Conservation (phyloP, 1,140 invertebrate genomes). For the Euura lappo region DNA sequence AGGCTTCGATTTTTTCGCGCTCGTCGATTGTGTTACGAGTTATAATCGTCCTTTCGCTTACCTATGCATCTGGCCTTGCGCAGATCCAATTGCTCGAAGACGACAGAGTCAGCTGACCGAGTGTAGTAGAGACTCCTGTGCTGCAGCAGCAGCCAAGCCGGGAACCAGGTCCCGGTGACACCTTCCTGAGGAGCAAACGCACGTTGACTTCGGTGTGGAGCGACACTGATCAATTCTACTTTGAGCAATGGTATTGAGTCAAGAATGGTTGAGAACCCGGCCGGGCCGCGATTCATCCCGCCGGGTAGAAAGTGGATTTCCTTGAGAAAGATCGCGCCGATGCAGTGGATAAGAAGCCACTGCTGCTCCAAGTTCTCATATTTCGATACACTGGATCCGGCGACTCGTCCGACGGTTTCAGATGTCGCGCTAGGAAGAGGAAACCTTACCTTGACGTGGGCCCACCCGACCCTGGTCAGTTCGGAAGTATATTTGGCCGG, state of each 20-base stretch:
- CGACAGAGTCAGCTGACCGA: slow-evolving; percentile 54
- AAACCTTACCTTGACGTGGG: slow-evolving; percentile 69
- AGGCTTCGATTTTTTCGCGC: background rate
- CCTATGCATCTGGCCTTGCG: slow-evolving; percentile 82
- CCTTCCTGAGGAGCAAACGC: slow-evolving; percentile 56
- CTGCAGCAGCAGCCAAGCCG: slow-evolving; percentile 78
- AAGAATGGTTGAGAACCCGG: no score
- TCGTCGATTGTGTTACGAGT: slow-evolving; percentile 13
- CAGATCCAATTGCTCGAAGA: slow-evolving; percentile 73
- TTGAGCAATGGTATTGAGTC: no score
- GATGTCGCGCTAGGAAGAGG: background rate
- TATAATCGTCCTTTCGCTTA: slow-evolving; percentile 48
- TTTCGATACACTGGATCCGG: background rate
- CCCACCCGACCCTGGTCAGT: slow-evolving; percentile 70
- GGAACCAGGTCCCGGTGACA: slow-evolving; percentile 74
- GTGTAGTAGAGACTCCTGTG: slow-evolving; percentile 75
- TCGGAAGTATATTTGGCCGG: slow-evolving; percentile 66
- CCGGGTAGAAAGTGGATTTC: background rate
- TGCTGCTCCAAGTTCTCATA: background rate
- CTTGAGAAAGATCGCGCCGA: background rate
- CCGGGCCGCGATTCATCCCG: no score
- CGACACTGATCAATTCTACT: no score
- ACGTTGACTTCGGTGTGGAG: no score
- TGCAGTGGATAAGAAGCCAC: background rate
- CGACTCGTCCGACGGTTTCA: background rate